Conservation (phyloP, 1,140 invertebrate genomes). For the Drosophila sp. region DNA sequence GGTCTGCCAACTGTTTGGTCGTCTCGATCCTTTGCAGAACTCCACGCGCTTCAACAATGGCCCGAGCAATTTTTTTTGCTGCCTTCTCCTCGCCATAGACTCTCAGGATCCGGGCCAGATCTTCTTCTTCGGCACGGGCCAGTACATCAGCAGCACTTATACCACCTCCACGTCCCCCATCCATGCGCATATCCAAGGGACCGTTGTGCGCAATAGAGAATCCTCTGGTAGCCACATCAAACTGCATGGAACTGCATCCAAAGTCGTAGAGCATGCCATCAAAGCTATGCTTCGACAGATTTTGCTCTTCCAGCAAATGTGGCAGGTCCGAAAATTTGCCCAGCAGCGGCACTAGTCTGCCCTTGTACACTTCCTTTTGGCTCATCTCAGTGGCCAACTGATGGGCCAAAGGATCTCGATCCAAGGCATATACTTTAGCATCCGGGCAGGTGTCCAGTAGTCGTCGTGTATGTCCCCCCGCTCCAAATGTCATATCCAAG, state of each 20-base stretch:
- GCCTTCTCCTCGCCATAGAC: constrained; percentile 96
- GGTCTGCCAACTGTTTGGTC: constrained; percentile 91
- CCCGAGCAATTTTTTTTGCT: constrained; percentile 93
- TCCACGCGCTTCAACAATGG: constrained; percentile 94
- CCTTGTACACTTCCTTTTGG: constrained; percentile 85
- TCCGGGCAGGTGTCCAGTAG: constrained; percentile 86
- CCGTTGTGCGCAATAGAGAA: constrained; percentile 94
- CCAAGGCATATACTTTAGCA: constrained; percentile 91
- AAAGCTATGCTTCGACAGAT: constrained; percentile 87
- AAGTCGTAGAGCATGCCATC: constrained; percentile 96
- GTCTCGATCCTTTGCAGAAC: constrained; percentile 91
- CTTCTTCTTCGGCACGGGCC: constrained; percentile 89
- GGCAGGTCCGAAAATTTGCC: constrained; percentile 95
- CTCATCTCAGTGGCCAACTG: constrained; percentile 87
- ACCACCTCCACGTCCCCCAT: constrained; percentile 87
- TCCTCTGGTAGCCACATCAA: constrained; percentile 91
- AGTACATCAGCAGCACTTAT: constrained; percentile 94
- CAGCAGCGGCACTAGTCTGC: constrained; percentile 89
- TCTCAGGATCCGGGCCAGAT: constrained; percentile 93
- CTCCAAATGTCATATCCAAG: constrained; percentile 97
- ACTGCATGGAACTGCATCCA: constrained; percentile 98
- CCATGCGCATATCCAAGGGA: constrained; percentile 98
- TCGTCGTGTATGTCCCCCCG: constrained; percentile 92
- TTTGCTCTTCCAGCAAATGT: constrained; percentile 85
- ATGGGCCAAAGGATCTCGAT: constrained; percentile 93